Evolutionary conservation across 2,888 invertebrate genomes (phyloP), one percentile per base, ranked within the genome.

Genomic region (Coelinius sp.): DNA sequence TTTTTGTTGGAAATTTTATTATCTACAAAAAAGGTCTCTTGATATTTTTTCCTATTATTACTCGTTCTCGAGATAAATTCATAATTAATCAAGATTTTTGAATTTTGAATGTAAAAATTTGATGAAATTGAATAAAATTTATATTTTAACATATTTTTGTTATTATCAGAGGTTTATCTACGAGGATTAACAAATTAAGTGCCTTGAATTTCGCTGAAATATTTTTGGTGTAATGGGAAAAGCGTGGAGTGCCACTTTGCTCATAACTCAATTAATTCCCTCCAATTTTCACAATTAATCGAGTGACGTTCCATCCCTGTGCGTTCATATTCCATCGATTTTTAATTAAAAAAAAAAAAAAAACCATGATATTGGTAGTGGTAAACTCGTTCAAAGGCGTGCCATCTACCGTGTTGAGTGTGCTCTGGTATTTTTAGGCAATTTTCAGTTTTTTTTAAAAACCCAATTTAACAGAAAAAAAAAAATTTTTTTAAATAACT

Each of bases 371-470:
- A 27, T 59, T 59, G 59, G 17, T 56, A 56, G 27, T 56, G 35
- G 56, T 70, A 31, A 71, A 71, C 35, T 71, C 44, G 66, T 71
- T 71, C 24, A 67, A 62, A 71, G 71, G 71, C 71, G 71, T 71
- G 71, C 71, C 49, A 62, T 31, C 66, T 71, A 71, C 66, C 62
- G 66, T 71, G 56, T 63, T 14, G n/a, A 46, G 46, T 53, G 65
- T 65, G 65, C 35, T 69, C 25, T 62, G 22, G 24, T 35, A 46
- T 27, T 68, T 59, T 56, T 59, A 59, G 59, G 66, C 49, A 49
- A 27, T 52, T 66, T 49, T 17, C 17, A 63, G n/a, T n/a, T 24
- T 46, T 25, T 24, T 17, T 65, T 49, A 24, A 65, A 49, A n/a
- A n/a, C n/a, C 31, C 14, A 17, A 25, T 17, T 46, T 44, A 24